phyloP scores from a whole-genome alignment of 53 echinoderm and acorn worm species.

The Henricia sp. region DNA sequence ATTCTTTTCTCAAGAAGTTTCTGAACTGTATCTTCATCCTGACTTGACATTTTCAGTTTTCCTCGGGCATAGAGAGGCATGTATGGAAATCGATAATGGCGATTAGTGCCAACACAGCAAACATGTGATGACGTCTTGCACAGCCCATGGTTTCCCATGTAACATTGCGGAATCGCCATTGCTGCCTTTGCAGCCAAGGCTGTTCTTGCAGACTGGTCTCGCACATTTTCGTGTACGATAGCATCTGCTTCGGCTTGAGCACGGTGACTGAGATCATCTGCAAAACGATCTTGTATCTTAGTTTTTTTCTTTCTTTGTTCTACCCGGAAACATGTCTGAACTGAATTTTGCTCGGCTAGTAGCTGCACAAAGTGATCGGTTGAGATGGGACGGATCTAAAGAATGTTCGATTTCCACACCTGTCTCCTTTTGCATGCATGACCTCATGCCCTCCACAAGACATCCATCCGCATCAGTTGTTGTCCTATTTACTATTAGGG shows the following conservation, averaged over 20 bases:
- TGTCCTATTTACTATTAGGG: conserved; percentile 3
- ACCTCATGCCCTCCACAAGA: conserved; percentile 26
- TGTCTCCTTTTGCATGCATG: conserved; percentile 4
- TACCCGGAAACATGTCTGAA: not conserved
- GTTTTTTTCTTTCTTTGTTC: not conserved
- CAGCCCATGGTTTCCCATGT: not conserved
- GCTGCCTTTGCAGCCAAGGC: not conserved
- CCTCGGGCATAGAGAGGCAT: not conserved
- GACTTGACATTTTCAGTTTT: not conserved
- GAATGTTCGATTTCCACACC: not conserved
- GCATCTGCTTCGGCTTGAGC: not conserved
- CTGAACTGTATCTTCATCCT: not conserved
- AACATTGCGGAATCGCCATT: not conserved
- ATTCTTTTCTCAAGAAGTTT: not conserved
- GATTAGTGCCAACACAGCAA: no score
- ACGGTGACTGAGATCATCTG: not conserved
- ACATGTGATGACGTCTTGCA: not conserved
- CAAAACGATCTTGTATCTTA: not conserved
- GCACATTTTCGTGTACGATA: no score
- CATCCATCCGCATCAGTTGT: conserved; percentile 51
- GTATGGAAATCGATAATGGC: not conserved
- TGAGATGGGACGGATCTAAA: conserved; percentile 7
- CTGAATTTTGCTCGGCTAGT: conserved; percentile 13
- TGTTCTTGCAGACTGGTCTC: not conserved
- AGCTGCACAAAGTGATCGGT: conserved; percentile 17